A percentile compares a stretch with the other conserved stretches of the same genome.
phyloP scores from a whole-genome alignment of 2,888 invertebrate species.

The Campaea margaritaria region DNA sequence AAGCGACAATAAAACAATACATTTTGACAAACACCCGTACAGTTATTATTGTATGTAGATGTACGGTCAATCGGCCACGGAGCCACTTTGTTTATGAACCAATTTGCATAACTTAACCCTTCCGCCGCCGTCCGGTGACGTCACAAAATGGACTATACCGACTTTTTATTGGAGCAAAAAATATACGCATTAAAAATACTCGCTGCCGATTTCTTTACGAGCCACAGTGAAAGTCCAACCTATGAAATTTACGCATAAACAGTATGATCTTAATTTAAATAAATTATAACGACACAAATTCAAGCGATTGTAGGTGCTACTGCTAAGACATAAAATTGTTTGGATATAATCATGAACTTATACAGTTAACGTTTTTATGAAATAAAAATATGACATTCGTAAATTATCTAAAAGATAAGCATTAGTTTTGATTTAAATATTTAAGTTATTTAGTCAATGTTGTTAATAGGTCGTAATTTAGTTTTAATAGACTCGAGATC shows the following conservation, averaged over 20 bases:
- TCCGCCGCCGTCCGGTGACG: conserved; percentile 49
- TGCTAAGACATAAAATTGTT: not conserved
- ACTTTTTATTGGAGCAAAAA: conserved; percentile 77
- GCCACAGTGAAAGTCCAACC: conserved; percentile 37
- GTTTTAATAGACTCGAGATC: conserved; percentile 22
- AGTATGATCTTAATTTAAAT: conserved; percentile 36
- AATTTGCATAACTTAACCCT: conserved; percentile 84
- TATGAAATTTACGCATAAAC: conserved; percentile 37
- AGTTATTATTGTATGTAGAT: conserved; percentile 54
- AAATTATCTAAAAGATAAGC: conserved; percentile 16
- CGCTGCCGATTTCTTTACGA: conserved; percentile 47
- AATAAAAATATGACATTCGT: conserved; percentile 22
- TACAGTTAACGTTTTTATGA: conserved; percentile 22
- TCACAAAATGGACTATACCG: conserved; percentile 50
- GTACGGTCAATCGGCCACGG: conserved; percentile 54
- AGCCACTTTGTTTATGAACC: conserved; percentile 66
- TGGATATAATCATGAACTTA: conserved; percentile 2
- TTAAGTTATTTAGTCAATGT: conserved; percentile 27
- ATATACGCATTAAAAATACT: conserved; percentile 61
- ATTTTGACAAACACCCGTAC: conserved; percentile 54
- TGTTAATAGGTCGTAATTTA: conserved; percentile 31
- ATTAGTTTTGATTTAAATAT: conserved; percentile 29
- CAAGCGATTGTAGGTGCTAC: not conserved
- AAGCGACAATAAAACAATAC: conserved; percentile 45
- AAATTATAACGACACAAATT: conserved; percentile 3